These are phyloP conservation scores for Micrasema minimum DNA, from an alignment of 1,140 invertebrate genomes.

Conservation along the genomic window DNA sequence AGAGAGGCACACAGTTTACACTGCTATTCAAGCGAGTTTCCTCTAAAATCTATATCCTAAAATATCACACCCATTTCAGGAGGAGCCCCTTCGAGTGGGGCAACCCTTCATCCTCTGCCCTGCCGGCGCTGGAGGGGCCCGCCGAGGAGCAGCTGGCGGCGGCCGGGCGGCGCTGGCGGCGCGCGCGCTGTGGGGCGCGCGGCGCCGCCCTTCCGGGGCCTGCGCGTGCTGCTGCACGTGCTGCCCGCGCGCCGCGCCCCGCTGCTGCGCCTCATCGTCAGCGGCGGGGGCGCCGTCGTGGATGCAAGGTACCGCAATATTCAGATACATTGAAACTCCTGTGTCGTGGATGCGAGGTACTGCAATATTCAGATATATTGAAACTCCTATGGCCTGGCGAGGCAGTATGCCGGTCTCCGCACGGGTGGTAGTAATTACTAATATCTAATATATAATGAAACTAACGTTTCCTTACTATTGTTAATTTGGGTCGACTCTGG, in stretches of 20 bases:
- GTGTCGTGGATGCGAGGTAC: too few species aligned
- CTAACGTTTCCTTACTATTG: too few species aligned
- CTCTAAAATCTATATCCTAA: too few species aligned
- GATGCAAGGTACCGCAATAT: conserved; percentile 62
- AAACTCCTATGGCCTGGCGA: too few species aligned
- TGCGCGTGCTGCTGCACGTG: conserved; percentile 78
- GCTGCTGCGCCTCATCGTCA: conserved; percentile 75
- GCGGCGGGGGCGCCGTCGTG: conserved; percentile 76
- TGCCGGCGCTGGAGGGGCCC: conserved; percentile 61
- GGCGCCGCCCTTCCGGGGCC: conserved; percentile 73
- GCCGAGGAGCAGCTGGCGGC: conserved; percentile 65
- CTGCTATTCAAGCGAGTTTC: too few species aligned
- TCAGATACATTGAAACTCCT: too few species aligned
- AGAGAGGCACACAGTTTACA: too few species aligned
- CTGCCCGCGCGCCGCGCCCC: conserved; percentile 70
- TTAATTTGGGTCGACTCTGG: too few species aligned
- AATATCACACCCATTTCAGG: conserved; percentile 63
- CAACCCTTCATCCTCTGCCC: conserved; percentile 69
- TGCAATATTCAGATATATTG: too few species aligned
- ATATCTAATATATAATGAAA: too few species aligned
- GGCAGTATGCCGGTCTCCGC: too few species aligned
- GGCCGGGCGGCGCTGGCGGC: conserved; percentile 75
- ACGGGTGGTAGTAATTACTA: too few species aligned
- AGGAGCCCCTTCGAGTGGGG: conserved; percentile 83
- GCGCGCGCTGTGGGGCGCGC: conserved; percentile 54